Evolutionary conservation across 2,797 vertebrate genomes (phyloP).

Genomic region (Sebastes minor): DNA sequence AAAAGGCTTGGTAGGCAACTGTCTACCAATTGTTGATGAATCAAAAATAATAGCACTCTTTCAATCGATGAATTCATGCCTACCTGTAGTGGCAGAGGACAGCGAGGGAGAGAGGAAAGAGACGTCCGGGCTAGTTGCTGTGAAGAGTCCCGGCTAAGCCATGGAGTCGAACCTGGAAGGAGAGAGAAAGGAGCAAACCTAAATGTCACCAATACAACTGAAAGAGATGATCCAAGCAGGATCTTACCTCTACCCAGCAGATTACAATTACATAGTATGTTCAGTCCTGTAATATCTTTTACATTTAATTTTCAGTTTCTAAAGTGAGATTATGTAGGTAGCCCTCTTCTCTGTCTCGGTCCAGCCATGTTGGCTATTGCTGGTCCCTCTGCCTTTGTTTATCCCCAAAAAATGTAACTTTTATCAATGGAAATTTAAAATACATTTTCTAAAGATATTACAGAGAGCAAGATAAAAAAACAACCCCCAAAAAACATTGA

Average conservation of each 20-base stretch:
- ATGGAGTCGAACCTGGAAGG: slow-evolving; percentile 44
- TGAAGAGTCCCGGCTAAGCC: slow-evolving; percentile 42
- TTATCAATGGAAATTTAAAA: not conserved
- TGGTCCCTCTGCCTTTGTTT: not conserved
- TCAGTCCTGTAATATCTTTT: not conserved
- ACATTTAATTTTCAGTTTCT: not conserved
- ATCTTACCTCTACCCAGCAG: not conserved
- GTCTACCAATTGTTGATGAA: not conserved
- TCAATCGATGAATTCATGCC: not conserved
- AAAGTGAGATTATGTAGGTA: not conserved
- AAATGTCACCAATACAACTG: not conserved
- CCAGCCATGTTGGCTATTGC: not conserved
- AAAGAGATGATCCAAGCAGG: not conserved
- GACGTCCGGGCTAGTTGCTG: slow-evolving; percentile 8
- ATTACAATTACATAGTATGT: not conserved
- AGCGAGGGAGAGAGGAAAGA: slow-evolving; percentile 10
- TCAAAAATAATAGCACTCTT: not conserved
- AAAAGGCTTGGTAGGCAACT: not conserved
- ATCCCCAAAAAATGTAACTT: not conserved
- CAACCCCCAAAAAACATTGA: no score
- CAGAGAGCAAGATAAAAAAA: not conserved
- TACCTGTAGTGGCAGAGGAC: slow-evolving; percentile 56
- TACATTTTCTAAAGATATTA: not conserved
- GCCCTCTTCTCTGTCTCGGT: no score
- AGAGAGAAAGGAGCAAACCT: not conserved